A percentile compares a stretch with the other conserved stretches of the same genome.
Conservation (phyloP, 2,113 vertebrate genomes). For the Varanus komodoensis region DNA sequence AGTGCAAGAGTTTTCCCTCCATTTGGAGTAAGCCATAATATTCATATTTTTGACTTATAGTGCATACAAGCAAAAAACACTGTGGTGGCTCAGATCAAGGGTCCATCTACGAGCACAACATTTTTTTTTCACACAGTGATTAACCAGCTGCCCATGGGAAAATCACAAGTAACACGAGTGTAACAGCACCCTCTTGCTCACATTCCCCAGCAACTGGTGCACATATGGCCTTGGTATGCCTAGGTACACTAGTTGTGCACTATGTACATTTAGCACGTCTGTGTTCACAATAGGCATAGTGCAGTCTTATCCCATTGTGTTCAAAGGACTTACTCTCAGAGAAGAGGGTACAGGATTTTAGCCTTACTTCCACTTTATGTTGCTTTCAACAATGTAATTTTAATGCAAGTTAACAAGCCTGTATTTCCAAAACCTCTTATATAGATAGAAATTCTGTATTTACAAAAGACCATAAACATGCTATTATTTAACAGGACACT, state of each 20-base stretch:
- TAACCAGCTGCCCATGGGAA: too few species aligned
- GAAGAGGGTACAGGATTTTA: background rate
- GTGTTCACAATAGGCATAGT: too few species aligned
- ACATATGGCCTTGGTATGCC: too few species aligned
- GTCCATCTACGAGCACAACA: too few species aligned
- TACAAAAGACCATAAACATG: constrained; percentile 15
- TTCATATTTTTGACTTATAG: background rate
- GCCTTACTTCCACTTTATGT: background rate
- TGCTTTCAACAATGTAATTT: background rate
- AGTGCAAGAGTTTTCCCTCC: background rate
- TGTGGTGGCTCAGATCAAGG: too few species aligned
- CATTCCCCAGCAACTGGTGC: too few species aligned
- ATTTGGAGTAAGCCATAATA: background rate
- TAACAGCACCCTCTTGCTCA: too few species aligned
- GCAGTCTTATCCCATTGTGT: background rate
- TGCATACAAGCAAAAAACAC: too few species aligned
- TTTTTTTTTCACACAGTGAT: too few species aligned
- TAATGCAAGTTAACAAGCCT: background rate
- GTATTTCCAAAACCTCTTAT: constrained; percentile 13
- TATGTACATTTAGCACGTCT: too few species aligned
- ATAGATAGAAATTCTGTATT: constrained; percentile 18
- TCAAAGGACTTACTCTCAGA: background rate
- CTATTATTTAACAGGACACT: background rate
- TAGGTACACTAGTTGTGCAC: too few species aligned
- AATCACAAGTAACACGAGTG: too few species aligned